phyloP scores from a whole-genome alignment of 2,888 invertebrate species.

The Erpobdella octoculata region DNA sequence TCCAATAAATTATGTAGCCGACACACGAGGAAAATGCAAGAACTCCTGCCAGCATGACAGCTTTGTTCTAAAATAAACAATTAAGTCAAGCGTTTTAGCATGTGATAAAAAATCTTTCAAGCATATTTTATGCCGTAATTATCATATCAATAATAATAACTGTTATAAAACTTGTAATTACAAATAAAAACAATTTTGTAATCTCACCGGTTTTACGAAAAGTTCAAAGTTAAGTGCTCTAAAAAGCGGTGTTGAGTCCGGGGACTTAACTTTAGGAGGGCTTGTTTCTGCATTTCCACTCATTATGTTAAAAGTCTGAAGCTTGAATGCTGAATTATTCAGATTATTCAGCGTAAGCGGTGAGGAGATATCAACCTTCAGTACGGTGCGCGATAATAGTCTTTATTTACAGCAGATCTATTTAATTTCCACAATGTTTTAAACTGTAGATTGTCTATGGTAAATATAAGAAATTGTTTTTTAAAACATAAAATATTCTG shows the following conservation, averaged over 20 bases:
- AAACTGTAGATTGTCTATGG: too few relatives aligned
- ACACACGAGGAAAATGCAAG: conserved; percentile 66
- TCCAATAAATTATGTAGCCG: conserved; percentile 78
- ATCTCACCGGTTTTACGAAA: conserved; percentile 79
- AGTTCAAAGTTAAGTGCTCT: conserved; percentile 78
- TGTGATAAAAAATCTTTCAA: not conserved
- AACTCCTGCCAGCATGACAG: conserved; percentile 75
- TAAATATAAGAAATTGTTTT: too few relatives aligned
- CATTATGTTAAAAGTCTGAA: not conserved
- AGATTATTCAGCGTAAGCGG: too few relatives aligned
- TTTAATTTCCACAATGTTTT: not conserved
- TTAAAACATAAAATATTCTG: too few relatives aligned
- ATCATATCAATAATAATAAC: not conserved
- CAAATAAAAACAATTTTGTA: too few relatives aligned
- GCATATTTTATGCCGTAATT: too few relatives aligned
- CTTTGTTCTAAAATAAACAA: conserved; percentile 64
- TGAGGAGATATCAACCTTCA: too few relatives aligned
- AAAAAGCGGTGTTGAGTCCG: conserved; percentile 63
- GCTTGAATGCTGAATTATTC: not conserved
- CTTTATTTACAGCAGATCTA: not conserved
- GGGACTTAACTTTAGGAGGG: not conserved
- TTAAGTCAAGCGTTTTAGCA: not conserved
- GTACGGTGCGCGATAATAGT: too few relatives aligned
- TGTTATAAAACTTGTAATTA: not conserved
- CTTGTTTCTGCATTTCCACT: not conserved